Conservation (phyloP, 2,797 vertebrate genomes). For the Melanotaenia trifasciata region DNA sequence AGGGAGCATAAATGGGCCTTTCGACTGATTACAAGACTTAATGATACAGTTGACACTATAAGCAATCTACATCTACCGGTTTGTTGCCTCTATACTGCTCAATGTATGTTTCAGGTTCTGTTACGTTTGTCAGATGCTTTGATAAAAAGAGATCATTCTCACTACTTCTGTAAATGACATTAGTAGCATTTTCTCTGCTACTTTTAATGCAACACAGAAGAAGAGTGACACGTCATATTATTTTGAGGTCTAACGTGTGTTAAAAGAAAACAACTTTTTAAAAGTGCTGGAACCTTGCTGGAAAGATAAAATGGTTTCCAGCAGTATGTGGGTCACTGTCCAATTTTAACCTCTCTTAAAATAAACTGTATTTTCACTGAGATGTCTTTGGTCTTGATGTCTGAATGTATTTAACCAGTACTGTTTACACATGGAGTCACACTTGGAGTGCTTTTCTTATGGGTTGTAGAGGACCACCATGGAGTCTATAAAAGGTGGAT, state of each 20-base stretch:
- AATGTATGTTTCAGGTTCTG: constrained; percentile 9
- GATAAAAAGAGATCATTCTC: neutral
- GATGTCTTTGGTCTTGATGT: constrained; percentile 33
- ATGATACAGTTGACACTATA: neutral
- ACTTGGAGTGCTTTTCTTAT: neutral
- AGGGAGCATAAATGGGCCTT: too few relatives aligned
- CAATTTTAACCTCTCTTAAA: constrained; percentile 49
- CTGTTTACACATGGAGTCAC: constrained; percentile 13
- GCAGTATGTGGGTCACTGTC: constrained; percentile 49
- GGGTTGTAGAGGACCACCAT: neutral
- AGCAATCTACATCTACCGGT: constrained; percentile 6
- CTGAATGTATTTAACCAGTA: constrained; percentile 15
- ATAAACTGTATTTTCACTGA: constrained; percentile 74
- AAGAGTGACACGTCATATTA: constrained; percentile 19
- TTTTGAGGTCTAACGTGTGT: constrained; percentile 22
- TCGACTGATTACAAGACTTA: neutral
- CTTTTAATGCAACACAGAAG: constrained; percentile 17
- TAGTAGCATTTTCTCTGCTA: constrained; percentile 26
- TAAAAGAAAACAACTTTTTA: constrained; percentile 20
- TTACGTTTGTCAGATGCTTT: constrained; percentile 27
- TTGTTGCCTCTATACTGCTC: constrained; percentile 10
- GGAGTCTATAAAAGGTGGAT: neutral
- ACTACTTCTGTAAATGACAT: constrained; percentile 28
- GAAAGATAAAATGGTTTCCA: constrained; percentile 40
- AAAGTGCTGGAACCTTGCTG: constrained; percentile 18